Percentiles rank a stretch among this genome's conserved stretches.
phyloP scores from a whole-genome alignment of 2,113 vertebrate genomes.

The Datnioides undecimradiatus region DNA sequence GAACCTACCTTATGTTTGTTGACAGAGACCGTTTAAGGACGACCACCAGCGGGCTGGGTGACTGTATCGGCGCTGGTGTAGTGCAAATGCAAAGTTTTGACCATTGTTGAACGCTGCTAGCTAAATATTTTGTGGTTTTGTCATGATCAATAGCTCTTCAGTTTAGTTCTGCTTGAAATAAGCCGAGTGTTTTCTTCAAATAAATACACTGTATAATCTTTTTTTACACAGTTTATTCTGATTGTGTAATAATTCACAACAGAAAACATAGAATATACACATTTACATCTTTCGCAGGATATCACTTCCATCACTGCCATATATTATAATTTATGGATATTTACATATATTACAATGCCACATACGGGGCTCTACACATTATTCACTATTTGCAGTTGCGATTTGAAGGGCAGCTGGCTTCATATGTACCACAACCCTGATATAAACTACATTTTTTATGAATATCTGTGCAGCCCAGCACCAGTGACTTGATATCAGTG shows the following conservation, averaged over 20 bases:
- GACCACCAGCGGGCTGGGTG: conserved; percentile 9
- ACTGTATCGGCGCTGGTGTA: conserved; percentile 27
- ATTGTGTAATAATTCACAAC: conserved; percentile 60
- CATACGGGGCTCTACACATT: conserved; percentile 19
- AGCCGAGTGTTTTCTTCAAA: neutral
- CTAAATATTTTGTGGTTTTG: neutral
- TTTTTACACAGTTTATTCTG: conserved; percentile 74
- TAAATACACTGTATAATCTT: conserved; percentile 24
- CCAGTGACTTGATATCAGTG: conserved; percentile 72
- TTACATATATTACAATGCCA: conserved; percentile 85
- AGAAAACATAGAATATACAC: conserved; percentile 80
- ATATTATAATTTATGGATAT: conserved; percentile 87
- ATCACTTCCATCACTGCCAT: conserved; percentile 70
- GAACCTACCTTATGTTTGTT: neutral
- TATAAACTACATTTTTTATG: neutral
- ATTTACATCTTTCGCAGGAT: conserved; percentile 74
- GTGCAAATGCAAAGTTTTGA: no score
- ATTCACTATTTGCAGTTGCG: conserved; percentile 5
- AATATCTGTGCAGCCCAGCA: neutral
- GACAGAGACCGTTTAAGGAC: conserved; percentile 45
- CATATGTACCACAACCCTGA: neutral
- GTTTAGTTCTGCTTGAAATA: neutral
- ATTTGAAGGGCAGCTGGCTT: conserved; percentile 2
- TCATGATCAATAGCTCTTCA: no score
- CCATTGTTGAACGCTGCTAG: no score